phyloP scores from a whole-genome alignment of 1,140 invertebrate genomes.

The Apis laboriosa region DNA sequence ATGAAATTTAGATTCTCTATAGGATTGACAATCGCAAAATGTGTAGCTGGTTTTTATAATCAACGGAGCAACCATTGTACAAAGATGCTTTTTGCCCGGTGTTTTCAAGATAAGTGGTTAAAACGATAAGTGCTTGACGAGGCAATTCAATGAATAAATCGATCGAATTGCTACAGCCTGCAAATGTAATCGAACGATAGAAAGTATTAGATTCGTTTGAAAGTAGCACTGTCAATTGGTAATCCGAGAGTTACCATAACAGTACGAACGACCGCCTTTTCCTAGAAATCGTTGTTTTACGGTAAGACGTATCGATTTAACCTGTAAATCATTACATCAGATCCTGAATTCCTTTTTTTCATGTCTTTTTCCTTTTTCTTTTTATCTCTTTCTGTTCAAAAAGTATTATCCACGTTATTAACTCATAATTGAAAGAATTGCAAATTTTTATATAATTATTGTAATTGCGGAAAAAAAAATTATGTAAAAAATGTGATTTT shows the following conservation, averaged over 20 bases:
- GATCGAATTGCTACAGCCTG: background rate
- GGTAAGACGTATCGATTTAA: constrained; percentile 17
- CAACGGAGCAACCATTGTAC: background rate
- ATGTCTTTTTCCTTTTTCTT: background rate
- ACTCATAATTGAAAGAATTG: background rate
- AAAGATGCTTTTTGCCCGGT: background rate
- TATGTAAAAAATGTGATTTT: background rate
- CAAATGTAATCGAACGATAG: constrained; percentile 27
- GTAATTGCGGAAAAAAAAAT: background rate
- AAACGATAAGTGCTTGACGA: background rate
- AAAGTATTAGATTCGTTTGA: constrained; percentile 44
- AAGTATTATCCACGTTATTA: background rate
- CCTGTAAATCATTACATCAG: constrained; percentile 19
- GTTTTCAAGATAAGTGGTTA: background rate
- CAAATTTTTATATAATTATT: background rate
- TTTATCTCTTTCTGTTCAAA: background rate
- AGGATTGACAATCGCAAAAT: background rate
- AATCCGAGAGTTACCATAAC: constrained; percentile 37
- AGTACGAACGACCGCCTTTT: constrained; percentile 17
- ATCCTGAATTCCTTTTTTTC: background rate
- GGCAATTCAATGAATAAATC: background rate
- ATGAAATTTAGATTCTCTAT: constrained; percentile 2
- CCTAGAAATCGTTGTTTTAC: constrained; percentile 43
- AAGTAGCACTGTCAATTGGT: constrained; percentile 34
- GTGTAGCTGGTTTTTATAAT: background rate